Evolutionary conservation across 1,140 invertebrate genomes (phyloP), one percentile per base, ranked within the genome.

Genomic region (Drosophila erecta): DNA sequence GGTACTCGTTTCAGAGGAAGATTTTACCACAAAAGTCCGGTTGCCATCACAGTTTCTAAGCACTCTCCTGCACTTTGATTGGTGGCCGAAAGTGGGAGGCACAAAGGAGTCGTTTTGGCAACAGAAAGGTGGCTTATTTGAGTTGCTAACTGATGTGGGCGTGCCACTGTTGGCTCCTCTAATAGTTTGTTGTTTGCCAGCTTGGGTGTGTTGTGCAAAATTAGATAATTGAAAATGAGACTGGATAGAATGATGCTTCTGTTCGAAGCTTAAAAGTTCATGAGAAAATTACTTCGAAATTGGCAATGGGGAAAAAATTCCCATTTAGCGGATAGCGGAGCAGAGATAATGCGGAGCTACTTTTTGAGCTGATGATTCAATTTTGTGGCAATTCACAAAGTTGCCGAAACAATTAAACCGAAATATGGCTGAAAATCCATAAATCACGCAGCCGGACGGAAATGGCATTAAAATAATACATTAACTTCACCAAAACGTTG

Each of bases 381-480:
- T 72, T 50, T 17, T 30, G 38, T 12, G 22, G 30, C n/a, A 30
- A 50, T 58, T 33, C 22, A 7, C 12, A 30, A 50, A 37, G 37
- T 14, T 44, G 38, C 24, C 35, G 55, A 60, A 53, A 53, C 53
- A 60, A 51, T 72, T 59, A 72, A 38, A 60, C 30, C n/a, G 14
- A 75, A 75, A 65, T 66, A 44, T 60, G 58, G 43, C 41, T 62
- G 33, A 60, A 55, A 74, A 53, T 66, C 33, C 50, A 60, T 50
- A 81, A 87, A 87, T 87, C 83, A 86, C 83, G 83, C 83, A 87
- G 60, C 60, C 62, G 33, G 69, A 75, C 79, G 83, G 83, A 86
- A 64, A 76, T 72, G 73, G 73, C 54, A 83, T 86, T 86, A 83
- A 86, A 86, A 87, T 87, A 86, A 86, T 87, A 86, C 83, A 86